Evolutionary conservation across 2,888 invertebrate species (phyloP).

Genomic region (Apotomis capreana): DNA sequence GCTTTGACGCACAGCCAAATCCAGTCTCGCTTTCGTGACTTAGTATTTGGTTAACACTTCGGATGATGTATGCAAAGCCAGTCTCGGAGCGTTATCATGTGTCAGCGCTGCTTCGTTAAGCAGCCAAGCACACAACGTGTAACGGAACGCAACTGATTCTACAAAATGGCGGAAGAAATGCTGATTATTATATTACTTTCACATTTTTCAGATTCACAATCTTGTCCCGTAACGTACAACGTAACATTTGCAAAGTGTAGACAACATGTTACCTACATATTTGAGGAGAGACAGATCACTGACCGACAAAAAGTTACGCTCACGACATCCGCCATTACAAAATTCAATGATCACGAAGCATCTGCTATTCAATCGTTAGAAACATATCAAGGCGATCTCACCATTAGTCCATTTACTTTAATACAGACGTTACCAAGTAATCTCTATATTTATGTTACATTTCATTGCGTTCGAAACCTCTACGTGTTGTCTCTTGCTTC

Average conservation of each 20-base stretch:
- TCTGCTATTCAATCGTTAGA: constrained; percentile 25
- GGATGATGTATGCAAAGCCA: constrained; percentile 43
- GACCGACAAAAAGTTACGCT: constrained; percentile 16
- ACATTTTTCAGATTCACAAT: constrained; percentile 31
- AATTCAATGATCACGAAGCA: constrained; percentile 30
- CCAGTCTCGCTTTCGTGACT: constrained; percentile 34
- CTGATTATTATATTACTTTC: constrained; percentile 43
- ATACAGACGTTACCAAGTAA: constrained; percentile 18
- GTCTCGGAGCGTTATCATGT: constrained; percentile 45
- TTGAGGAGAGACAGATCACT: constrained; percentile 20
- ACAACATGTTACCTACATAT: not conserved
- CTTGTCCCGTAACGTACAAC: not conserved
- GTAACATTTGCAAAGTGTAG: not conserved
- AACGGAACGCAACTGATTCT: constrained; percentile 63
- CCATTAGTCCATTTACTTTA: constrained; percentile 22
- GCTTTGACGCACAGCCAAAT: constrained; percentile 24
- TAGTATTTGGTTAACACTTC: constrained; percentile 37
- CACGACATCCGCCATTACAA: constrained; percentile 32
- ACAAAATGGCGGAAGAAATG: constrained; percentile 51
- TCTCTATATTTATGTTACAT: constrained; percentile 42
- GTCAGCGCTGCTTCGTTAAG: constrained; percentile 54
- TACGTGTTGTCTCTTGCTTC: constrained; percentile 51
- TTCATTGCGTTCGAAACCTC: constrained; percentile 71
- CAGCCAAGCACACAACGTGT: constrained; percentile 51
- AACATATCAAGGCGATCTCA: constrained; percentile 22